These are phyloP conservation scores for Callimorpha dominula DNA, from an alignment of 2,888 invertebrate species.

Conservation along the genomic window DNA sequence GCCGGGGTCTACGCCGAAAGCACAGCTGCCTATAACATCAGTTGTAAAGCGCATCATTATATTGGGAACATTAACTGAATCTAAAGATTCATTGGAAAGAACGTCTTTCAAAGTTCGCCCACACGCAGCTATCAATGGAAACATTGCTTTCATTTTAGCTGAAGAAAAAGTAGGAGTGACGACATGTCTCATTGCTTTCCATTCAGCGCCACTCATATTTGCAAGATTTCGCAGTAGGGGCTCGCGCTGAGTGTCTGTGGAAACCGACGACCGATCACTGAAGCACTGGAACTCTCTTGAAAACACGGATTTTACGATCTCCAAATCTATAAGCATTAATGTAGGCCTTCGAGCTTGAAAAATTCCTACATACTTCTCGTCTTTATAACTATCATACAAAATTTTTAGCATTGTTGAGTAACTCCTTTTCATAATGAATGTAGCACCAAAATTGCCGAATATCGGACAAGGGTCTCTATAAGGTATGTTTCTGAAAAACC, in stretches of 20 bases:
- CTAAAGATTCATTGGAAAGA: slow-evolving; percentile 60
- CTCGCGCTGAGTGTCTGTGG: slow-evolving; percentile 79
- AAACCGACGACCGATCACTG: slow-evolving; percentile 76
- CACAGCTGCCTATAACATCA: slow-evolving; percentile 82
- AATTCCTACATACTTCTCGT: slow-evolving; percentile 76
- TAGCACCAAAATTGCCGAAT: slow-evolving; percentile 83
- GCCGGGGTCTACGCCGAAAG: slow-evolving; percentile 80
- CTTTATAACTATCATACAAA: slow-evolving; percentile 72
- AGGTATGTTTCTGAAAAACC: slow-evolving; percentile 75
- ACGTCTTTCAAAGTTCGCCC: slow-evolving; percentile 68
- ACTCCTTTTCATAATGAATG: slow-evolving; percentile 74
- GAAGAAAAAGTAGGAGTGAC: slow-evolving; percentile 83
- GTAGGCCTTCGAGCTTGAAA: slow-evolving; percentile 82
- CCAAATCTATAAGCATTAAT: slow-evolving; percentile 76
- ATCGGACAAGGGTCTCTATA: slow-evolving; percentile 82
- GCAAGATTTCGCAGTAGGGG: slow-evolving; percentile 79
- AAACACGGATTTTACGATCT: slow-evolving; percentile 74
- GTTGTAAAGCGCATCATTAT: slow-evolving; percentile 79
- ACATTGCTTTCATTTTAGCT: slow-evolving; percentile 84
- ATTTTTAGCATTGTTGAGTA: slow-evolving; percentile 75
- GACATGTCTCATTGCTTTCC: slow-evolving; percentile 81
- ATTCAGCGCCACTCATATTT: slow-evolving; percentile 81
- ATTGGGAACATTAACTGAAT: slow-evolving; percentile 73
- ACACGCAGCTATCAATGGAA: slow-evolving; percentile 78
- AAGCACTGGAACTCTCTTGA: slow-evolving; percentile 75